Evolutionary conservation across 2,797 vertebrate genomes (phyloP).

Genomic region (Acrossocheilus wenchowensis): DNA sequence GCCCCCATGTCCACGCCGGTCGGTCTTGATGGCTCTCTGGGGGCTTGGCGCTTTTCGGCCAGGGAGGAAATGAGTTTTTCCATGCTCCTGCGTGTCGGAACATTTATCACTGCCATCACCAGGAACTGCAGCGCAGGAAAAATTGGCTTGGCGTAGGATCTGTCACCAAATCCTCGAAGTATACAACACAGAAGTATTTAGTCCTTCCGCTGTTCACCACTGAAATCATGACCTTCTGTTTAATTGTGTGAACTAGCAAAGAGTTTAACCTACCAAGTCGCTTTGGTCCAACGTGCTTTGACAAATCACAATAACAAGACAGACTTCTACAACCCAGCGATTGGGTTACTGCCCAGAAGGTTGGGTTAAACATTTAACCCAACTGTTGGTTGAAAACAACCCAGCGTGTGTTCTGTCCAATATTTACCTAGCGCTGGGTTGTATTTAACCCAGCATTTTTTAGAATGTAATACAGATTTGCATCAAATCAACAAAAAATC

Average conservation of each 20-base stretch:
- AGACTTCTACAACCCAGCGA: neutral
- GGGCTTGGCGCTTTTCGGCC: conserved; percentile 50
- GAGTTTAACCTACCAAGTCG: conserved; percentile 47
- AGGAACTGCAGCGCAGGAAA: conserved; percentile 58
- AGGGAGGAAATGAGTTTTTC: conserved; percentile 66
- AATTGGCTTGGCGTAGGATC: conserved; percentile 69
- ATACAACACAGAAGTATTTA: conserved; percentile 64
- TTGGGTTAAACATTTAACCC: too few species aligned
- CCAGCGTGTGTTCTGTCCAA: too few species aligned
- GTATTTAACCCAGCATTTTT: too few species aligned
- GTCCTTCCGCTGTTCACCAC: conserved; percentile 49
- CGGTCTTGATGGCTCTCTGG: conserved; percentile 44
- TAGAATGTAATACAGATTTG: too few species aligned
- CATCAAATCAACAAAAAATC: neutral
- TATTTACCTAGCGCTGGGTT: too few species aligned
- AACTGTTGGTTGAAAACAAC: too few species aligned
- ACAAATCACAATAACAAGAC: conserved; percentile 10
- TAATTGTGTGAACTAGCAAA: conserved; percentile 67
- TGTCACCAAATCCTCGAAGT: conserved; percentile 65
- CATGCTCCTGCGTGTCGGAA: conserved; percentile 48
- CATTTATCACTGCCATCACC: conserved; percentile 68
- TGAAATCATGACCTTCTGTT: conserved; percentile 71
- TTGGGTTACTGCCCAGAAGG: too few species aligned
- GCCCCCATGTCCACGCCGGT: conserved; percentile 28
- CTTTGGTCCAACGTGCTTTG: conserved; percentile 57